Base-by-base conservation (phyloP, 2,113 vertebrate species). In the Orthonyx spaldingii region DNA sequence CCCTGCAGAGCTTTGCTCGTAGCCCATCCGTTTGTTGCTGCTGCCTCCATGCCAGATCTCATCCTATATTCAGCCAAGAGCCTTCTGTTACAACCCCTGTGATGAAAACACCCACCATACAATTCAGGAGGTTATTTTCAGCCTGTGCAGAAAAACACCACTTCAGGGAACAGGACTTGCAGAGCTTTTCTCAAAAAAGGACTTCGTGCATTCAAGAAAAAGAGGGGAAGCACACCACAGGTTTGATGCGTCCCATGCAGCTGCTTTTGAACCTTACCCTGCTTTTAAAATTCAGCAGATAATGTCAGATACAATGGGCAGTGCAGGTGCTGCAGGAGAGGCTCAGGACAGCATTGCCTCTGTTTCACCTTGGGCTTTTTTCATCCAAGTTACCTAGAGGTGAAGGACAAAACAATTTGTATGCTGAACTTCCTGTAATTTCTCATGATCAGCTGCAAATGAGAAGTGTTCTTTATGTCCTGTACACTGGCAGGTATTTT, bases 71-170 rank as follows among this genome's bases (percentile, higher is more conserved):
- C 89, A 87, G 63, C 74, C 53, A 44, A 32, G 39, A 86, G 72
- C 75, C 63, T 94, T 27, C 52, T 63, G 75, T 42, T 91, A 74
- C 89, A 86, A 28, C 80, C 82, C 76, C 76, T 16, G 0, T 65
- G 65, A 68, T 79, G 87, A 39, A 85, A 87, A 72, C 96, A 68
- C 95, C 74, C 78, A 76, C 81, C 8, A 3, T 18, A 37, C 21
- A 6, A 92, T 75, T 89, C 28, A 6, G 76, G 52, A 55, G 64
- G 76, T 84, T 93, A 92, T 95, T 96, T 94, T 96, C 76, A 96
- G 71, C 61, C 44, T 68, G 16, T 74, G 64, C 76, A 92, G 79
- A 90, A 84, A 88, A 88, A 9, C 8, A 37, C 20, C 0, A 2
- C 57, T 84, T 66, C 61, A 77, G 82, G 76, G 66, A 88, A 63